Evolutionary conservation across 2,888 invertebrate genomes (phyloP).

Genomic region (Apamea monoglypha): DNA sequence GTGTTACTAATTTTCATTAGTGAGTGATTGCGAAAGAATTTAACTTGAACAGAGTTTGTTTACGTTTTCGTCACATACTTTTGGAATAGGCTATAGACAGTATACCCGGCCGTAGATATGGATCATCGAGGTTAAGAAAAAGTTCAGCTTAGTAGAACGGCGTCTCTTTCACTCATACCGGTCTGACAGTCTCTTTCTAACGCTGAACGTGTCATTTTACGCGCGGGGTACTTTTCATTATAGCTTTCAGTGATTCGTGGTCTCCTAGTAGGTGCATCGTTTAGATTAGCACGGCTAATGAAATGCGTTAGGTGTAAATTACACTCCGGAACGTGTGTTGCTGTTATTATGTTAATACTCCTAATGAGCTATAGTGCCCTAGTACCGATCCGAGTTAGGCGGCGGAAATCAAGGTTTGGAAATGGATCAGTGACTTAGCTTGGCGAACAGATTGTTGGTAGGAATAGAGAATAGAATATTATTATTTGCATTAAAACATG

Average conservation of each 20-base stretch:
- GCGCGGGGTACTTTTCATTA: background rate
- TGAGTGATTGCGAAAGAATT: background rate
- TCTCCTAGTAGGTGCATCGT: constrained; percentile 61
- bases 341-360: constrained; percentile 74
- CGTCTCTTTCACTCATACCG: background rate
- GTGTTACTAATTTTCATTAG: no score
- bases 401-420: background rate
- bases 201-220: background rate
- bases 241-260: constrained; percentile 30
- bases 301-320: constrained; percentile 79
- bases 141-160: background rate
- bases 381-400: background rate
- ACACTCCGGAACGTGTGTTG: constrained; percentile 69
- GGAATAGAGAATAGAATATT: no score
- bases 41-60: background rate
- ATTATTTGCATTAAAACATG: no score
- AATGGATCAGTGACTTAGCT: constrained; percentile 7
- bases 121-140: background rate
- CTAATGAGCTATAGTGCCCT: constrained; percentile 39
- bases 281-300: constrained; percentile 76
- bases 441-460: background rate
- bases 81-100: background rate
- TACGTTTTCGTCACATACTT: background rate
- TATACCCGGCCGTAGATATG: background rate
- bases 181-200: background rate